Evolutionary conservation across 2,888 invertebrate genomes (phyloP).

Genomic region (Cenopis cana): DNA sequence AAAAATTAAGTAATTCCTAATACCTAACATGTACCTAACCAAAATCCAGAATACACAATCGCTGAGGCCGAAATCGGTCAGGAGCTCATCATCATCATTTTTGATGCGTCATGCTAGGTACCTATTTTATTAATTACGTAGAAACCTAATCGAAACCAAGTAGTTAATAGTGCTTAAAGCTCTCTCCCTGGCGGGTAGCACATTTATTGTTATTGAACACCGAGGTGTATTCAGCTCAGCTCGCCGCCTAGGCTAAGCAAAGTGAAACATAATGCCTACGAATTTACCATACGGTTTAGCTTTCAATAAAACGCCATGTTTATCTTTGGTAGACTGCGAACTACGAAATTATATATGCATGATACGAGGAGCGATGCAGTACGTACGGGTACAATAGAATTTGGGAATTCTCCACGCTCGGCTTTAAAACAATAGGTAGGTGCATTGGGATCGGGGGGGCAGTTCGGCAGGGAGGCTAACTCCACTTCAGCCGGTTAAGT

Average conservation of each 20-base stretch:
- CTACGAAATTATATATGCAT: slow-evolving; percentile 68
- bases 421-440: slow-evolving; percentile 67
- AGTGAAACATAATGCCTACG: slow-evolving; percentile 54
- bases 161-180: slow-evolving; percentile 27
- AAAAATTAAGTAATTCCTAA: too few relatives aligned
- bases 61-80: too few relatives aligned
- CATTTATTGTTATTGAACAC: slow-evolving; percentile 31
- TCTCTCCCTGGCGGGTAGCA: not conserved
- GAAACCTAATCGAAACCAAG: slow-evolving; percentile 17
- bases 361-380: slow-evolving; percentile 54
- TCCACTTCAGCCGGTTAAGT: slow-evolving; percentile 31
- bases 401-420: slow-evolving; percentile 63
- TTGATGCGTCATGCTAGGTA: too few relatives aligned
- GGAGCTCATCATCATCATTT: too few relatives aligned
- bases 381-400: slow-evolving; percentile 64
- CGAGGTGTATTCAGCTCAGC: slow-evolving; percentile 37
- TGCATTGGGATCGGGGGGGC: slow-evolving; percentile 19
- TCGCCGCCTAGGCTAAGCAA: slow-evolving; percentile 34
- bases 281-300: slow-evolving; percentile 65
- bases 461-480: slow-evolving; percentile 18
- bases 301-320: slow-evolving; percentile 62
- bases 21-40: too few relatives aligned
- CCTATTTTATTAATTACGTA: slow-evolving; percentile 6
- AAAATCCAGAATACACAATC: too few relatives aligned
- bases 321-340: slow-evolving; percentile 62